Conservation (phyloP, 2,888 invertebrate genomes). For the Chrysolina oricalcia region DNA sequence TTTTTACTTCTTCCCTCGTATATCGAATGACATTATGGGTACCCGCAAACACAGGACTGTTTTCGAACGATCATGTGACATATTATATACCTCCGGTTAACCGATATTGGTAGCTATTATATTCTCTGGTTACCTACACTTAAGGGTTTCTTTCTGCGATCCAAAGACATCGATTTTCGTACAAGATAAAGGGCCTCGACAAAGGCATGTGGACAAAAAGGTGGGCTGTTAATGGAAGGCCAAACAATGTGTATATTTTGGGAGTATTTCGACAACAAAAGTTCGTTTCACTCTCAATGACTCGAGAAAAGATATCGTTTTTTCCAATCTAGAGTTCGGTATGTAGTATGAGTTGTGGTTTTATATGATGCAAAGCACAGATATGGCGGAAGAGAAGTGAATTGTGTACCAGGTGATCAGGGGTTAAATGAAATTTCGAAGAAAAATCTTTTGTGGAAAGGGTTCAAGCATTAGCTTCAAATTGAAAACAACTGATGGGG, state of each 20-base stretch:
- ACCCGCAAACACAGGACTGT: conserved; percentile 31
- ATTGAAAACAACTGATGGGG: too few species aligned
- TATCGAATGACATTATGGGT: conserved; percentile 38
- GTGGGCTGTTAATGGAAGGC: conserved; percentile 47
- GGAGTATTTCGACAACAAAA: conserved; percentile 46
- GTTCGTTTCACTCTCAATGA: conserved; percentile 49
- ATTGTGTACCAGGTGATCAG: background rate
- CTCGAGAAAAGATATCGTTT: conserved; percentile 48
- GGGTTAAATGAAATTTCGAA: background rate
- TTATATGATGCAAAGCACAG: conserved; percentile 22
- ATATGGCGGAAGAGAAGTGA: background rate
- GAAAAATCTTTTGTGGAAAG: background rate
- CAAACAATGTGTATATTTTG: conserved; percentile 44
- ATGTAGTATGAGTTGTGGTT: conserved; percentile 37
- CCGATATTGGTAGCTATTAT: conserved; percentile 60
- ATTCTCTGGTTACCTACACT: conserved; percentile 29
- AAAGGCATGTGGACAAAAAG: conserved; percentile 50
- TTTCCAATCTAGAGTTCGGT: conserved; percentile 39
- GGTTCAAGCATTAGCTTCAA: background rate
- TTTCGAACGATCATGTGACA: conserved; percentile 42
- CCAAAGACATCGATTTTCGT: conserved; percentile 50
- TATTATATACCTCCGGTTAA: conserved; percentile 57
- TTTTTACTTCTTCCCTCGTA: conserved; percentile 28
- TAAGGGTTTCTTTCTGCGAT: conserved; percentile 22
- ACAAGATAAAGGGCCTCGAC: conserved; percentile 51